Conservation (phyloP, 2,797 vertebrate species). For the Cyprinodon diabolis region DNA sequence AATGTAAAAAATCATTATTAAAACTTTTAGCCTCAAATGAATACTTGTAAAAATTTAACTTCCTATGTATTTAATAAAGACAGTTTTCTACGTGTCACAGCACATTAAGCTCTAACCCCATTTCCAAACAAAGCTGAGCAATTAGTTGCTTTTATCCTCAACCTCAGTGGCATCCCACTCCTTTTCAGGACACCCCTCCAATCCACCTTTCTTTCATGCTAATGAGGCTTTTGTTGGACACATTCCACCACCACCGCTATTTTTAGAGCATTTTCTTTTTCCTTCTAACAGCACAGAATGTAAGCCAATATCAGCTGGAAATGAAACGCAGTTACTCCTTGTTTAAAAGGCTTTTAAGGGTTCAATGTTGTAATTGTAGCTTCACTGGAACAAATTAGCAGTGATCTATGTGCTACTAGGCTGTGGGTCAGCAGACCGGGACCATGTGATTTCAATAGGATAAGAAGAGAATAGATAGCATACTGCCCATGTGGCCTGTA, state of each 20-base stretch:
- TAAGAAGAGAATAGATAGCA: slow-evolving; percentile 41
- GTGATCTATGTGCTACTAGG: slow-evolving; percentile 54
- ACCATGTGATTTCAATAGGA: slow-evolving; percentile 66
- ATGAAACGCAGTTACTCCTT: slow-evolving; percentile 6
- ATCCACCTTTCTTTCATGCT: too few species aligned
- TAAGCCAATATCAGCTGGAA: slow-evolving; percentile 12
- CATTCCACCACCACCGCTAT: slow-evolving; percentile 21
- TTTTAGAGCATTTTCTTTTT: not conserved
- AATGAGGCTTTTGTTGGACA: slow-evolving; percentile 48
- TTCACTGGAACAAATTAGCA: slow-evolving; percentile 63
- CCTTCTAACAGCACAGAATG: not conserved
- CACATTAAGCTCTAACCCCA: slow-evolving; percentile 53
- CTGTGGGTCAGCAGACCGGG: slow-evolving; percentile 68
- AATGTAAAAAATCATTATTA: slow-evolving; percentile 24
- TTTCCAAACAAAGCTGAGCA: slow-evolving; percentile 65
- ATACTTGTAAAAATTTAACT: not conserved
- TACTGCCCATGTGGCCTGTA: slow-evolving; percentile 1
- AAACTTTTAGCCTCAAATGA: slow-evolving; percentile 32
- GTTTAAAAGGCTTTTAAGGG: slow-evolving; percentile 20
- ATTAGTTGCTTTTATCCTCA: slow-evolving; percentile 77
- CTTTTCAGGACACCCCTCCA: slow-evolving; percentile 18
- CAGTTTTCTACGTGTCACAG: slow-evolving; percentile 34
- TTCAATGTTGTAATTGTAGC: slow-evolving; percentile 44
- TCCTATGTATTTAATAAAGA: too few species aligned
- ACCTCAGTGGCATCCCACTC: slow-evolving; percentile 70